phyloP scores from a whole-genome alignment of 2,113 vertebrate genomes.

The Bubo blakistoni region DNA sequence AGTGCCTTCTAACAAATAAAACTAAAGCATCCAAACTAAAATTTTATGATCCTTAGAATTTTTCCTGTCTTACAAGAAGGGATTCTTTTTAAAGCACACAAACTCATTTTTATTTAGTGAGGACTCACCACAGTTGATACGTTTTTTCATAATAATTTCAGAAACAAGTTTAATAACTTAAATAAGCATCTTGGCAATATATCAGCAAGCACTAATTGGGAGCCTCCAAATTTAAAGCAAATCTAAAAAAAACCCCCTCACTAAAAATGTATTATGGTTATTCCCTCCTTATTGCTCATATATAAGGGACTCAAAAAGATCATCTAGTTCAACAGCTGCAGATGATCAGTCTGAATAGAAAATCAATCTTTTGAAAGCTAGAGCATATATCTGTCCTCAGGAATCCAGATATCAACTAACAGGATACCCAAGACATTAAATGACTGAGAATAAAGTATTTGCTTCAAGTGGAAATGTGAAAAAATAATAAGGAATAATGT shows the following conservation, averaged over 20 bases:
- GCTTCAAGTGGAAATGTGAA: not conserved
- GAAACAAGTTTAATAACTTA: conserved; percentile 10
- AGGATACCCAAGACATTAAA: rapidly evolving
- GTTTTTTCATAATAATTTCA: conserved; percentile 9
- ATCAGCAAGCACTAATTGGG: not conserved
- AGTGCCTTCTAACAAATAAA: not conserved
- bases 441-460: not conserved
- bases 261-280: not conserved
- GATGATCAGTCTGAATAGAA: not conserved
- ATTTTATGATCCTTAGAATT: not conserved
- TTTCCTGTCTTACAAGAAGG: not conserved
- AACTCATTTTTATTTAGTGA: not conserved
- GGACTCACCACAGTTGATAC: not conserved
- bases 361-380: not conserved
- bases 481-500: not conserved
- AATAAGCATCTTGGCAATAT: not conserved
- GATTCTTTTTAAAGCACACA: not conserved
- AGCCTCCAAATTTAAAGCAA: not conserved
- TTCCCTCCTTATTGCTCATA: not conserved
- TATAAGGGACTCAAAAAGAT: not conserved
- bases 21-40: not conserved
- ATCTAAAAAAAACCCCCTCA: not conserved
- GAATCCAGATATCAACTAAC: not conserved
- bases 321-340: not conserved
- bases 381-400: not conserved